These are phyloP conservation scores for Sinopyrophorus schimmeli DNA, from an alignment of 2,888 invertebrate species.

Conservation along the genomic window DNA sequence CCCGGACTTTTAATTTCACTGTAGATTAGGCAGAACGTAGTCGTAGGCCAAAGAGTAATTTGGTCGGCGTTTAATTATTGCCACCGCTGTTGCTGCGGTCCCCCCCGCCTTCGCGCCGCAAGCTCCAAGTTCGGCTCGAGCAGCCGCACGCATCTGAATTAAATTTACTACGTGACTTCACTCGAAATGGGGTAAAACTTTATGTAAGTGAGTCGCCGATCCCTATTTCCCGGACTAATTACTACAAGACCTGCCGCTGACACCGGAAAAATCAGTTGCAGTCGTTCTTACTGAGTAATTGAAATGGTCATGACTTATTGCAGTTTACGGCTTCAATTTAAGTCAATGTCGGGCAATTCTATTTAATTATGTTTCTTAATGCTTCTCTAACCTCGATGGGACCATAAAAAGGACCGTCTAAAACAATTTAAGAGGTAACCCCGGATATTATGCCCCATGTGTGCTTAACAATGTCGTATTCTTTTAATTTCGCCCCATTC, in stretches of 20 bases:
- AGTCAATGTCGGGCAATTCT: slow-evolving; percentile 1
- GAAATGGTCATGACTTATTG: slow-evolving; percentile 7
- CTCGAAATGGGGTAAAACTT: slow-evolving; percentile 41
- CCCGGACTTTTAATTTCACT: slow-evolving; percentile 42
- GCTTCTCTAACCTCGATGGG: slow-evolving; percentile 10
- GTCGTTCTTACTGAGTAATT: slow-evolving; percentile 3
- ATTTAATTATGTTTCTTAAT: slow-evolving; percentile 5
- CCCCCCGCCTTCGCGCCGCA: slow-evolving; percentile 21
- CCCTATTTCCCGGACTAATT: slow-evolving; percentile 31
- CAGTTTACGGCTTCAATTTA: background rate
- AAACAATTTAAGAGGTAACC: slow-evolving; percentile 7
- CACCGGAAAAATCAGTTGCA: slow-evolving; percentile 29
- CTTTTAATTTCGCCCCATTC: too few relatives aligned
- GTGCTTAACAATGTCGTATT: too few relatives aligned
- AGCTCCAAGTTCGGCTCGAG: slow-evolving; percentile 17
- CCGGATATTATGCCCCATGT: too few relatives aligned
- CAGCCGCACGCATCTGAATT: slow-evolving; percentile 44
- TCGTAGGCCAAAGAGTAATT: slow-evolving; percentile 34
- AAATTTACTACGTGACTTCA: slow-evolving; percentile 52
- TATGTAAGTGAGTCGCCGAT: slow-evolving; percentile 32
- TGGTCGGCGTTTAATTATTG: slow-evolving; percentile 39
- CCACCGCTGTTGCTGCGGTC: slow-evolving; percentile 26
- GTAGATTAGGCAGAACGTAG: slow-evolving; percentile 41
- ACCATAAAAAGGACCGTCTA: slow-evolving; percentile 2
- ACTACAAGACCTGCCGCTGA: slow-evolving; percentile 30